A percentile compares a stretch with the other conserved stretches of the same genome.
These are phyloP conservation scores for Norana najaformis DNA, from an alignment of 2,888 invertebrate species.

Conservation along the genomic window DNA sequence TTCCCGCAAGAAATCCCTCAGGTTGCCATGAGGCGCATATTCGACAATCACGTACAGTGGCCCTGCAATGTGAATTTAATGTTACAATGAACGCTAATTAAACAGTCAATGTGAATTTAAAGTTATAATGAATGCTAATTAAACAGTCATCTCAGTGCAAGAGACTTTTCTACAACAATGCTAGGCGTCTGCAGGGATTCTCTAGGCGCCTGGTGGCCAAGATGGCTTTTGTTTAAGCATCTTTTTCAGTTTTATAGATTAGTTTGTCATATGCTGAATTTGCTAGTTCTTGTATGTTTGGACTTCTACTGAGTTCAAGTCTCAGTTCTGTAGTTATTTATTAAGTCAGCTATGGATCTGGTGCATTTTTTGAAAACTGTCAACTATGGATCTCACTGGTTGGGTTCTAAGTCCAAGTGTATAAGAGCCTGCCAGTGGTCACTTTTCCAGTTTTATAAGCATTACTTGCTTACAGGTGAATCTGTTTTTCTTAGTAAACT, in stretches of 20 bases:
- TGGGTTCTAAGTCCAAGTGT: too few species aligned
- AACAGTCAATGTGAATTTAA: not conserved
- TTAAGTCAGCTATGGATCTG: too few species aligned
- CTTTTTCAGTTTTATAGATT: not conserved
- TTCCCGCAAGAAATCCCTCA: constrained; percentile 87
- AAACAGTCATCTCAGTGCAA: not conserved
- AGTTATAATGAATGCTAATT: not conserved
- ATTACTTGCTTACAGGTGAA: too few species aligned
- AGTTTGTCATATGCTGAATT: not conserved
- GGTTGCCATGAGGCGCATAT: constrained; percentile 74
- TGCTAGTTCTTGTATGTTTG: too few species aligned
- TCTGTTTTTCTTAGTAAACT: too few species aligned
- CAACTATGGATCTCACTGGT: too few species aligned
- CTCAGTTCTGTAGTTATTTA: too few species aligned
- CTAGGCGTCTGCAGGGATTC: not conserved
- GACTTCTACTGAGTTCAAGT: too few species aligned
- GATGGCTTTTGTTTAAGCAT: not conserved
- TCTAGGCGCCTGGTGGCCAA: not conserved
- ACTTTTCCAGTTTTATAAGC: too few species aligned
- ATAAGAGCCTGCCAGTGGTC: too few species aligned
- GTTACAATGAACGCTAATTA: not conserved
- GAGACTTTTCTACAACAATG: not conserved
- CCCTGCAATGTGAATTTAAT: constrained; percentile 45
- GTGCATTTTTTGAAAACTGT: too few species aligned
- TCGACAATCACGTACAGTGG: constrained; percentile 66